Percentiles rank a stretch among this genome's conserved stretches.
Conservation (phyloP, 1,140 invertebrate species). For the Idris sp. region DNA sequence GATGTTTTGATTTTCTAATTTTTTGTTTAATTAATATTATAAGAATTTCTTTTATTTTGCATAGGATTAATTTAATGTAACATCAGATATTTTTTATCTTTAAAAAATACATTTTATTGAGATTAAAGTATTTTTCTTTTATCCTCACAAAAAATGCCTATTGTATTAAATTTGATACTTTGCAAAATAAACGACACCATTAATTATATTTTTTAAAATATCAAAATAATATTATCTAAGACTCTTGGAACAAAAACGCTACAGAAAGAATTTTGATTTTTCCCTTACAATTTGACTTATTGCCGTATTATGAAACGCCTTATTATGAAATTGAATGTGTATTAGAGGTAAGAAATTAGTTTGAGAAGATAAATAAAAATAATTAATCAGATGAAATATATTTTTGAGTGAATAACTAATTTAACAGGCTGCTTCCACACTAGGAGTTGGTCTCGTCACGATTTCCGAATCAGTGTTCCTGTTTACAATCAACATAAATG, state of each 20-base stretch:
- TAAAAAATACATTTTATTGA: no score
- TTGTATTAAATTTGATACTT: no score
- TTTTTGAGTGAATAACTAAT: no score
- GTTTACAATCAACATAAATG: constrained; percentile 36
- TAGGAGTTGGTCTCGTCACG: constrained; percentile 8
- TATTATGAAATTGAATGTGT: constrained; percentile 20
- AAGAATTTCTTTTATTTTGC: no score
- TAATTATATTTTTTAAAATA: background rate
- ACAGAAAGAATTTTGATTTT: constrained; percentile 19
- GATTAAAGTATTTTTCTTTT: no score
- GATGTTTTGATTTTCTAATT: constrained; percentile 8
- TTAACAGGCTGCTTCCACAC: constrained; percentile 2
- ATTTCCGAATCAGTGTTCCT: constrained; percentile 27
- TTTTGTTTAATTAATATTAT: background rate
- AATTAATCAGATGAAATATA: no score
- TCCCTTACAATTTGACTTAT: constrained; percentile 22
- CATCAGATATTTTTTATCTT: no score
- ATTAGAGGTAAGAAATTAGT: constrained; percentile 12
- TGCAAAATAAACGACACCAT: no score
- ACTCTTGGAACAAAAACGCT: constrained; percentile 30
- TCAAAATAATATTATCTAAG: background rate
- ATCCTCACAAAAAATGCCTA: no score
- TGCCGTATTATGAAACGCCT: constrained; percentile 31
- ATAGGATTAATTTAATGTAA: background rate
- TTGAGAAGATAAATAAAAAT: no score